phyloP scores from a whole-genome alignment of 2,888 invertebrate genomes.

The Harpalus rufipes region DNA sequence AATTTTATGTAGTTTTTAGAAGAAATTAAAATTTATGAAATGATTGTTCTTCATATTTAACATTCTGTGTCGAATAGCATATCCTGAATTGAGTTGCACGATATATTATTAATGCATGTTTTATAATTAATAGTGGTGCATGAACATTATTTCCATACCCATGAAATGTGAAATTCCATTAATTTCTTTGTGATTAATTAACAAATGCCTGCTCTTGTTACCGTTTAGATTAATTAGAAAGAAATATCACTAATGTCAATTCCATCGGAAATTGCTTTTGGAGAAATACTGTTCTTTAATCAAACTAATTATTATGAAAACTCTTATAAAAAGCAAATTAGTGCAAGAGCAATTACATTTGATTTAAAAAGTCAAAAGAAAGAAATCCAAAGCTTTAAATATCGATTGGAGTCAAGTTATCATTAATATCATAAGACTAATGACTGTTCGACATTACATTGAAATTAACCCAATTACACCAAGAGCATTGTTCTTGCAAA shows the following conservation, averaged over 20 bases:
- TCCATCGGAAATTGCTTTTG: neutral
- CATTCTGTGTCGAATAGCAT: no score
- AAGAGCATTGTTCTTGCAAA: conserved; percentile 51
- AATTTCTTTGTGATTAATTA: no score
- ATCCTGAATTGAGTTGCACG: no score
- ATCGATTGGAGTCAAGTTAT: conserved; percentile 36
- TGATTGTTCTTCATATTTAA: no score
- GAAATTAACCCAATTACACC: conserved; percentile 58
- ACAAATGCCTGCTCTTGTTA: no score
- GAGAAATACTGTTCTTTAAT: neutral
- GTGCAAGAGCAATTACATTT: conserved; percentile 18
- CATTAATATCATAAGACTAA: conserved; percentile 55
- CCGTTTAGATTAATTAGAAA: neutral
- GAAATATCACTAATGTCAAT: neutral
- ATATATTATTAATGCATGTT: no score
- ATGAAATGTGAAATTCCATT: no score
- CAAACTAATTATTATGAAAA: conserved; percentile 7
- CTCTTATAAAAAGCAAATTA: conserved; percentile 8
- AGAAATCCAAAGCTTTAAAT: conserved; percentile 21
- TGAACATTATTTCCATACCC: no score
- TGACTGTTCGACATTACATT: conserved; percentile 52
- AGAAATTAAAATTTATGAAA: no score
- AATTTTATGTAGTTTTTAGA: no score
- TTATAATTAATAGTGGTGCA: no score
- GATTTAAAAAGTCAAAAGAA: conserved; percentile 17